Conservation (phyloP, 2,888 invertebrate genomes). For the Ferdinandea cuprea region DNA sequence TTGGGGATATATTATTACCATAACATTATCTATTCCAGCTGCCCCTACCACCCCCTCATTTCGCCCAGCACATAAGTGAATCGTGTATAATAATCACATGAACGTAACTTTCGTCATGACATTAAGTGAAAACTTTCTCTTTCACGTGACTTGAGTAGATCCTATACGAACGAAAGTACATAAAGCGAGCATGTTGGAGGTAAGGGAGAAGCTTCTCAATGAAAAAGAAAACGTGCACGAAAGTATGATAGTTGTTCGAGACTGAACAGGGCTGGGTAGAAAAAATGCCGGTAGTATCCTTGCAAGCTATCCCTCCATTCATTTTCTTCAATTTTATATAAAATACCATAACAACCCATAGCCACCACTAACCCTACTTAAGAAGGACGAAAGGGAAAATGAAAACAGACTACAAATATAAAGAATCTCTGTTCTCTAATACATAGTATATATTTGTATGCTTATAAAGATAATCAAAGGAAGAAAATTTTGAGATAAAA, state of each 20-base stretch:
- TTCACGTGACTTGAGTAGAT: slow-evolving; percentile 70
- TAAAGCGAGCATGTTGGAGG: slow-evolving; percentile 2
- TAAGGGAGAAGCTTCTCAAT: neutral
- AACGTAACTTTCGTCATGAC: slow-evolving; percentile 74
- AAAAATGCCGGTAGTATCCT: slow-evolving; percentile 64
- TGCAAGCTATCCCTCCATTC: slow-evolving; percentile 52
- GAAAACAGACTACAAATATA: slow-evolving; percentile 39
- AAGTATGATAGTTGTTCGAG: slow-evolving; percentile 50
- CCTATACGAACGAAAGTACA: slow-evolving; percentile 4
- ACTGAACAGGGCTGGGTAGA: slow-evolving; percentile 54
- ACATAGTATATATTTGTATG: neutral
- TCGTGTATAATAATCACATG: slow-evolving; percentile 74
- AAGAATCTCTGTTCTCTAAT: slow-evolving; percentile 24
- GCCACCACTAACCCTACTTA: slow-evolving; percentile 19
- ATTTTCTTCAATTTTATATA: slow-evolving; percentile 62
- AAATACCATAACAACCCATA: slow-evolving; percentile 60
- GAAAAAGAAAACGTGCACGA: slow-evolving; percentile 70
- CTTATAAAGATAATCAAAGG: slow-evolving; percentile 32
- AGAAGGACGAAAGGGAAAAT: slow-evolving; percentile 49
- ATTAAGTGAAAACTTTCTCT: slow-evolving; percentile 75
- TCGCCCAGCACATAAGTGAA: slow-evolving; percentile 62
- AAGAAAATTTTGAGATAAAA: slow-evolving; percentile 42
- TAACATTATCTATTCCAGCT: slow-evolving; percentile 71
- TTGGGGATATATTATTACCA: slow-evolving; percentile 74
- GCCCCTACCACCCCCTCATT: slow-evolving; percentile 55